A percentile compares a stretch with the other conserved stretches of the same genome.
These are phyloP conservation scores for Cherax quadricarinatus DNA, from an alignment of 1,140 invertebrate genomes.

Conservation along the genomic window DNA sequence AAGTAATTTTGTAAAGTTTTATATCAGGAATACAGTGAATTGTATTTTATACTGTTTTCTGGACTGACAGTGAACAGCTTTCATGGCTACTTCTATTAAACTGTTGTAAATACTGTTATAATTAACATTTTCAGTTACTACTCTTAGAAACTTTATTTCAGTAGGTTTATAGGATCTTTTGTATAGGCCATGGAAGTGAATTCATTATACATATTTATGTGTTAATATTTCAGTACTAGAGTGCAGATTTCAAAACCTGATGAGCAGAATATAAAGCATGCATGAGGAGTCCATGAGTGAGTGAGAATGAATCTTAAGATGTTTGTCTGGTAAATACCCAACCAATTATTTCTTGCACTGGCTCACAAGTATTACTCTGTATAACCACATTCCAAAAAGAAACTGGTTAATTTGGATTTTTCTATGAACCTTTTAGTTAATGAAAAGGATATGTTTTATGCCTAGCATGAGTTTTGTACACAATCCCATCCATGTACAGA, in stretches of 20 bases:
- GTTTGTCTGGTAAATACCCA: conserved; percentile 52
- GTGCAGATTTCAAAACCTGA: conserved; percentile 40
- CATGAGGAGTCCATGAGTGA: conserved; percentile 46
- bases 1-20: conserved; percentile 72
- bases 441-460: conserved; percentile 53
- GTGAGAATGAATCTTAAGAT: conserved; percentile 36
- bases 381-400: conserved; percentile 65
- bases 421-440: conserved; percentile 58
- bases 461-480: conserved; percentile 69
- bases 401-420: conserved; percentile 51
- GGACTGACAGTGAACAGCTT: conserved; percentile 59
- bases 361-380: conserved; percentile 64
- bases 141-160: conserved; percentile 58
- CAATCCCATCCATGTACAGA: conserved; percentile 69
- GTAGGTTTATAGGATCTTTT: conserved; percentile 41
- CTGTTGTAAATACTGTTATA: conserved; percentile 68
- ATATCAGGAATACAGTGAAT: conserved; percentile 70
- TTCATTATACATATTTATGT: conserved; percentile 65
- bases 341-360: conserved; percentile 65
- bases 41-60: conserved; percentile 72
- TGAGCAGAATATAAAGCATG: conserved; percentile 35
- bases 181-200: conserved; percentile 61
- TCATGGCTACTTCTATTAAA: conserved; percentile 56
- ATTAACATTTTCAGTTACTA: conserved; percentile 52
- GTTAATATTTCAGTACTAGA: conserved; percentile 48